phyloP scores from a whole-genome alignment of 2,888 invertebrate genomes.

The Drosophila colorata region DNA sequence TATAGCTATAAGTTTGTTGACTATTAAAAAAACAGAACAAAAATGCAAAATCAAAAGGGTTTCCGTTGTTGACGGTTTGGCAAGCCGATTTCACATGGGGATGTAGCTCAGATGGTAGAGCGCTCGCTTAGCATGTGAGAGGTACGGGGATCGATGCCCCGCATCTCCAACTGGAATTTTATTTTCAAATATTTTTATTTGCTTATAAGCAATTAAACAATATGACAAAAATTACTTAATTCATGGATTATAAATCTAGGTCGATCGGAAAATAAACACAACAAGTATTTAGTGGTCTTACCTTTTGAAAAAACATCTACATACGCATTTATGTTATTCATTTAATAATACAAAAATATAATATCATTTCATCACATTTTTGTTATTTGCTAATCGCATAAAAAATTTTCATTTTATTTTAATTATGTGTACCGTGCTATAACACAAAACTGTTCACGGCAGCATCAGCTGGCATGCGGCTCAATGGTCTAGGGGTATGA shows the following conservation, averaged over 20 bases:
- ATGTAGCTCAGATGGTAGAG: slow-evolving; percentile 86
- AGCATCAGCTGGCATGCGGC: slow-evolving; percentile 77
- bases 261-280: not conserved
- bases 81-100: slow-evolving; percentile 56
- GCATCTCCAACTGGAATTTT: slow-evolving; percentile 80
- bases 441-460: slow-evolving; percentile 13
- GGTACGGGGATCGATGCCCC: slow-evolving; percentile 85
- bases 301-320: too few relatives aligned
- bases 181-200: not conserved
- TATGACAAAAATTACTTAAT: too few relatives aligned
- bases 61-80: slow-evolving; percentile 8
- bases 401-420: not conserved
- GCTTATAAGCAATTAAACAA: too few relatives aligned
- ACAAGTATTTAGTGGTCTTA: too few relatives aligned
- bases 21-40: slow-evolving; percentile 19
- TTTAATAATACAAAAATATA: too few relatives aligned
- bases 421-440: not conserved
- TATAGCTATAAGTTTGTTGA: slow-evolving; percentile 52
- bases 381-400: not conserved
- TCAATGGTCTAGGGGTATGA: slow-evolving; percentile 89
- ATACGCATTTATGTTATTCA: too few relatives aligned
- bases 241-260: too few relatives aligned
- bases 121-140: slow-evolving; percentile 86
- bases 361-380: too few relatives aligned
- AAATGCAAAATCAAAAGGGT: not conserved